Evolutionary conservation across 2,113 vertebrate species (phyloP), one percentile per base, ranked within the genome.

Genomic region (Laticauda laticaudata): DNA sequence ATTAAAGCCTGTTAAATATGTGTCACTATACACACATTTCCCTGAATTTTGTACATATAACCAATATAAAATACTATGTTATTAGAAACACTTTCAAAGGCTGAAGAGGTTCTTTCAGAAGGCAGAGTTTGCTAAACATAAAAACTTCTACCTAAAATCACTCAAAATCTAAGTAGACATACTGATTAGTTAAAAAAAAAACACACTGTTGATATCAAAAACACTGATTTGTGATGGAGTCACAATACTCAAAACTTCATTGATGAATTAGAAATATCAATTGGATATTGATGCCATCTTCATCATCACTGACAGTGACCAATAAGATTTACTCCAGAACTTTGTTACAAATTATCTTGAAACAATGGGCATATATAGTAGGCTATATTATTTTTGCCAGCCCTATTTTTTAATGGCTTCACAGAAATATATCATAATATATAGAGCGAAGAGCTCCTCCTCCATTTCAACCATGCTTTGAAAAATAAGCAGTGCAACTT

Each of bases 241-340:
- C 95, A 96, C 96, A 97, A 93, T 97, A 96, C 93, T 97, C 96
- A 98, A 97, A 98, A 97, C 96, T 97, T 96, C 95, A 29, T 95
- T 94, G 94, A 96, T 90, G 92, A 92, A 94, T 96, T 96, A 94
- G 91, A 57, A 95, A 94, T 92, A 97, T 96, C 89, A 92, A 90
- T 90, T 93, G 94, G 94, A 94, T 86, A 88, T 90, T 94, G 93
- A 92, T 93, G 95, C 93, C 0, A 7, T 92, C 94, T 96, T 94
- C 92, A 93, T 95, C 92, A 92, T 92, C 94, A 95, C 97, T 97
- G 95, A 95, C 56, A 91, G 88, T 69, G 54, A 61, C 29, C 59
- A 48, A 43, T 86, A 86, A n/a, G 43, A 11, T 93, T 75, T 90
- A 85, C 5, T n/a, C 14, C 56, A 90, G 69, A 45, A 51, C 12